Evolutionary conservation across 2,888 invertebrate species (phyloP).

Genomic region (Maniola hyperantus): DNA sequence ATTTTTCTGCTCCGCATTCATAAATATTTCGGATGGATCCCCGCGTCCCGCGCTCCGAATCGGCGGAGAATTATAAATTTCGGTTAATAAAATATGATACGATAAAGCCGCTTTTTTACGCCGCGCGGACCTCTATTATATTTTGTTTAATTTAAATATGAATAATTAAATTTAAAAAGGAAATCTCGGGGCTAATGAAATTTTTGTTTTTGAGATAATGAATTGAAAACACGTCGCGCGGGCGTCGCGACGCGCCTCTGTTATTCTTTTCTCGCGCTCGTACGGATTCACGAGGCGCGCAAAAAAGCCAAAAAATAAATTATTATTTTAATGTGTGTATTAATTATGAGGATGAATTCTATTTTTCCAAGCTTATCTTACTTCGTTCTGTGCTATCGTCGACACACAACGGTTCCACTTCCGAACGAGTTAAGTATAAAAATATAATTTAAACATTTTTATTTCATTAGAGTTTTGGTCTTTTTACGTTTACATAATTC

Average conservation of each 20-base stretch:
- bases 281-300: conserved; percentile 74
- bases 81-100: conserved; percentile 82
- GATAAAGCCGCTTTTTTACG: conserved; percentile 77
- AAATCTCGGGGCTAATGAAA: conserved; percentile 81
- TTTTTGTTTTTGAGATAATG: conserved; percentile 83
- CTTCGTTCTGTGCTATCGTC: conserved; percentile 31
- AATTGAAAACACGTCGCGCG: conserved; percentile 79
- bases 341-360: conserved; percentile 71
- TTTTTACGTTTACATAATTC: neutral
- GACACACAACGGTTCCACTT: conserved; percentile 29
- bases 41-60: conserved; percentile 60
- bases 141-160: conserved; percentile 83
- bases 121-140: conserved; percentile 77
- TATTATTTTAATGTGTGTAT: conserved; percentile 72
- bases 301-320: conserved; percentile 56
- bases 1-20: conserved; percentile 82
- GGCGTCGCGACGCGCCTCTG: conserved; percentile 64
- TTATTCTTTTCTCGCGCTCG: conserved; percentile 78
- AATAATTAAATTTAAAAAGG: conserved; percentile 82
- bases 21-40: conserved; percentile 75
- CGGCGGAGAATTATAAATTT: conserved; percentile 80
- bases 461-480: conserved; percentile 33
- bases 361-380: conserved; percentile 68
- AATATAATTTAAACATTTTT: conserved; percentile 36
- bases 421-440: conserved; percentile 33